These are phyloP conservation scores for Stenichneumon culpator DNA, from an alignment of 2,888 invertebrate genomes.

Conservation along the genomic window DNA sequence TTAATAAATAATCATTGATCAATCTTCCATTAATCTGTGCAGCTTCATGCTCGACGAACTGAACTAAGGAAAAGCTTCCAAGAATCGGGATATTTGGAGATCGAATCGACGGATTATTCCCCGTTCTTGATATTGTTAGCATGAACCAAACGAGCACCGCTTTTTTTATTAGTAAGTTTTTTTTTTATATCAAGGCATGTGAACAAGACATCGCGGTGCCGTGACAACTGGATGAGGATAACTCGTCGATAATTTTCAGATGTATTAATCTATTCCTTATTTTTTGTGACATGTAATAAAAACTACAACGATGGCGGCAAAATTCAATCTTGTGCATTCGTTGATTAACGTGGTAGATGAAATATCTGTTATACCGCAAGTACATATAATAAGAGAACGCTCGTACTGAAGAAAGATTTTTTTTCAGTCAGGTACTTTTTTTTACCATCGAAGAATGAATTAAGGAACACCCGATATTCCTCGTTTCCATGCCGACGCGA, in stretches of 20 bases:
- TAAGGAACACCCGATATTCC: too few relatives aligned
- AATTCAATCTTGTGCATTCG: not conserved
- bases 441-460: slow-evolving; percentile 15
- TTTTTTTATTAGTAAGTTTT: slow-evolving; percentile 66
- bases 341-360: not conserved
- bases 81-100: slow-evolving; percentile 30
- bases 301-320: not conserved
- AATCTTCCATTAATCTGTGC: not conserved
- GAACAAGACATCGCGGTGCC: slow-evolving; percentile 68
- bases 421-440: not conserved
- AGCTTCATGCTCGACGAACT: slow-evolving; percentile 49
- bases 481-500: slow-evolving; percentile 15
- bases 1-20: not conserved
- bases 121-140: slow-evolving; percentile 57
- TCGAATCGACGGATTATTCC: slow-evolving; percentile 31
- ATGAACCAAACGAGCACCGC: slow-evolving; percentile 65
- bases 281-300: slow-evolving; percentile 24
- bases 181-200: slow-evolving; percentile 64
- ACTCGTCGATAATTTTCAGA: slow-evolving; percentile 52
- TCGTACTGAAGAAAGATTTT: too few relatives aligned
- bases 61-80: not conserved
- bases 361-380: too few relatives aligned
- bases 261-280: slow-evolving; percentile 9
- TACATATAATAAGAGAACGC: not conserved
- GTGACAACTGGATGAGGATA: slow-evolving; percentile 59